These are phyloP conservation scores for Oenanthe oenanthe DNA, from an alignment of 2,113 vertebrate genomes.

Conservation along the genomic window DNA sequence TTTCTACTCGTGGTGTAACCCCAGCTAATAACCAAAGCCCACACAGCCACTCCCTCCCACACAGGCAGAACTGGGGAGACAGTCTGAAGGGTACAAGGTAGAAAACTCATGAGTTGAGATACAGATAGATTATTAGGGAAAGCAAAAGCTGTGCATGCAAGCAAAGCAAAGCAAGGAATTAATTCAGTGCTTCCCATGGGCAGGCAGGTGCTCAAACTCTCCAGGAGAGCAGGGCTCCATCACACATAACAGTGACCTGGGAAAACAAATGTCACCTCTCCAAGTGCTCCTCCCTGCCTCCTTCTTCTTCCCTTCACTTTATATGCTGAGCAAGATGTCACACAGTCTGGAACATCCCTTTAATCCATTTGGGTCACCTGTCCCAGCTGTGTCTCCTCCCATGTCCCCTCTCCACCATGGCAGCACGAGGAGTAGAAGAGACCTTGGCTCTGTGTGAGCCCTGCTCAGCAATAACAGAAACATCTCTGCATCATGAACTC, in stretches of 20 bases:
- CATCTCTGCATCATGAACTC: background rate
- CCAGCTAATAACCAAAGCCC: background rate
- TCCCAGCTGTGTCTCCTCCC: background rate
- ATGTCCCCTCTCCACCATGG: rapidly evolving
- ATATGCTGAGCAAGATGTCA: no score
- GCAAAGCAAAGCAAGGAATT: background rate
- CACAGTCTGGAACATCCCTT: background rate
- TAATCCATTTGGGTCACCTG: background rate
- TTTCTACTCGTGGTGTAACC: background rate
- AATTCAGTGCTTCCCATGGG: background rate
- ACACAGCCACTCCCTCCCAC: background rate
- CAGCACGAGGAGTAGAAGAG: background rate
- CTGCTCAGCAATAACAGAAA: background rate
- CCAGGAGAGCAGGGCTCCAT: background rate
- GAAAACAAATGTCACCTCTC: background rate
- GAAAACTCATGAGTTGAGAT: rapidly evolving
- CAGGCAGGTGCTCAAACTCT: background rate
- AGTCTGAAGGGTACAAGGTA: no score
- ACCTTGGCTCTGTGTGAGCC: background rate
- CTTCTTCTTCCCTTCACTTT: background rate
- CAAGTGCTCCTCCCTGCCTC: background rate
- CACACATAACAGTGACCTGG: rapidly evolving
- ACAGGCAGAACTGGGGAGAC: background rate
- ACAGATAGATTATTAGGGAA: background rate
- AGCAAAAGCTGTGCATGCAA: background rate